These are phyloP conservation scores for Drosophila littoralis DNA, from an alignment of 1,140 invertebrate genomes.

Conservation along the genomic window DNA sequence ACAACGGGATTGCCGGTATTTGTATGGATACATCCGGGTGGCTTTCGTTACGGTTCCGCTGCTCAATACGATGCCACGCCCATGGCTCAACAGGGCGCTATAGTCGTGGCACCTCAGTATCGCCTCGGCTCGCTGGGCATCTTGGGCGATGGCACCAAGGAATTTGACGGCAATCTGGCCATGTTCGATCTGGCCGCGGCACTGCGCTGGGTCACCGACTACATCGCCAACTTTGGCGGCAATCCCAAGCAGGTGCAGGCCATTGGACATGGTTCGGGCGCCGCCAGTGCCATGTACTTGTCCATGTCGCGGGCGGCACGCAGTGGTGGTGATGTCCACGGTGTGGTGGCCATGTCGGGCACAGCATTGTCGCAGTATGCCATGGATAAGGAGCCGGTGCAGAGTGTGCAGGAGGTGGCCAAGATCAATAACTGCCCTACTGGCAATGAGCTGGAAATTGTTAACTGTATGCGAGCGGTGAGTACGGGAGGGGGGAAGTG, in stretches of 20 bases:
- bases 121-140: conserved; percentile 92
- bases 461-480: conserved; percentile 86
- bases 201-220: conserved; percentile 87
- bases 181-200: conserved; percentile 89
- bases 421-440: conserved; percentile 85
- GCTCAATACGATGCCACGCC: conserved; percentile 87
- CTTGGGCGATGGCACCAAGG: conserved; percentile 87
- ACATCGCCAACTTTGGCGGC: conserved; percentile 89
- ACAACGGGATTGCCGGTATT: conserved; percentile 86
- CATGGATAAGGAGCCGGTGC: conserved; percentile 86
- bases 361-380: conserved; percentile 88
- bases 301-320: conserved; percentile 86
- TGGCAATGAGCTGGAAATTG: conserved; percentile 85
- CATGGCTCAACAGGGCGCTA: conserved; percentile 87
- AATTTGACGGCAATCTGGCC: conserved; percentile 89
- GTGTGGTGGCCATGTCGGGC: conserved; percentile 89
- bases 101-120: conserved; percentile 93
- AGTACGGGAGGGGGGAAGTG: background rate
- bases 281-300: conserved; percentile 86
- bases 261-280: conserved; percentile 89
- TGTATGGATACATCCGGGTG: conserved; percentile 88
- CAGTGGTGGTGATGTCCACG: conserved; percentile 85
- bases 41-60: conserved; percentile 88
- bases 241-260: conserved; percentile 88
- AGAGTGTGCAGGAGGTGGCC: conserved; percentile 85